phyloP scores from a whole-genome alignment of 2,113 vertebrate genomes.

The Heterochromis multidens region DNA sequence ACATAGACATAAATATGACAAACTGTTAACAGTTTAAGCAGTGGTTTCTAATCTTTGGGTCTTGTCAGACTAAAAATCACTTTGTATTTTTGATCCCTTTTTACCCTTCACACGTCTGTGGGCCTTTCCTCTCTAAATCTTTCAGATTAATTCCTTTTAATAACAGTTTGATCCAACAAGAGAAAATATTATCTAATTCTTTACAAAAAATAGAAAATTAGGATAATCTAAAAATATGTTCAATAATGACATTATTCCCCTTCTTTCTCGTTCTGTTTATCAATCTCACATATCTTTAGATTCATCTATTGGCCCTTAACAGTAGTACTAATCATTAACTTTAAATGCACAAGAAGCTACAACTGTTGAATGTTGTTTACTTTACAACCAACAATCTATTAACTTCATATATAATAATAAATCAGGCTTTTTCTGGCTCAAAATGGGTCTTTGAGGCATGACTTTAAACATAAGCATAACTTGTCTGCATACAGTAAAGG shows the following conservation, averaged over 20 bases:
- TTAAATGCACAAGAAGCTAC: background rate
- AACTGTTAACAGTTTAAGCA: background rate
- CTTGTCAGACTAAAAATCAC: background rate
- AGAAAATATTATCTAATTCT: background rate
- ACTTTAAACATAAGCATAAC: background rate
- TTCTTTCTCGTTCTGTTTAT: background rate
- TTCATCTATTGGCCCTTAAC: background rate
- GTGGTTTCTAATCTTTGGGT: background rate
- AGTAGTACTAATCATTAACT: background rate
- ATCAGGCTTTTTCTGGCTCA: background rate
- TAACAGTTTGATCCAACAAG: too few relatives aligned
- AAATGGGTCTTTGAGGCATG: background rate
- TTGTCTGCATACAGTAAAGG: background rate
- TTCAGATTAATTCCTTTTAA: background rate
- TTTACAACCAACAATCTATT: background rate
- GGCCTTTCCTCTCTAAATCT: background rate
- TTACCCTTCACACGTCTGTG: background rate
- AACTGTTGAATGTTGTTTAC: background rate
- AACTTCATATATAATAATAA: background rate
- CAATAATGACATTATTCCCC: too few relatives aligned
- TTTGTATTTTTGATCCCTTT: background rate
- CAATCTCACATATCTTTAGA: background rate
- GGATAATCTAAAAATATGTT: background rate
- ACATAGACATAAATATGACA: background rate
- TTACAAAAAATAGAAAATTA: background rate